Evolutionary conservation across 2,888 invertebrate genomes (phyloP), one percentile per base, ranked within the genome.

Genomic region (Synanthedon myopaeformis): DNA sequence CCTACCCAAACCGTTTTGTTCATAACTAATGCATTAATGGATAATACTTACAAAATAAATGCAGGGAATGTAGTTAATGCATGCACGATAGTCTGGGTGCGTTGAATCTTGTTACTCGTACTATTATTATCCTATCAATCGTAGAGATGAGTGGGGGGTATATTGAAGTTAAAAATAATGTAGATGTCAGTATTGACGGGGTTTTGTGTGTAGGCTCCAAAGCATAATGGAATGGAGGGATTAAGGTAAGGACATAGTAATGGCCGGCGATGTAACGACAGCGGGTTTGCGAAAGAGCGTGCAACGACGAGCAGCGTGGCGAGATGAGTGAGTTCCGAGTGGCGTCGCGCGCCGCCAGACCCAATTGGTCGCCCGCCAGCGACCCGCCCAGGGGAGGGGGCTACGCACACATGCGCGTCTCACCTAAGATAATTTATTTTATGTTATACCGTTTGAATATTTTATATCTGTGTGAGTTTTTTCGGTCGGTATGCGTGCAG

Each of bases 401-500:
- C 75, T 63, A 78, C 83, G 69, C 86, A 83, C 86, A 84, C 85
- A 75, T 66, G 65, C 77, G 70, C 74, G 71, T 66, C 82, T 77
- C 85, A 86, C 84, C 86, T 86, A 86, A 86, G 85, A 86, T 86
- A 86, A 86, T 85, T 86, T 86, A 86, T 86, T 86, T 86, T 86
- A 86, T 85, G 84, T 84, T 86, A 86, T 84, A 86, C 82, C 84
- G 85, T 86, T 85, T 86, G 86, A 86, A 86, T 86, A 86, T 86
- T 86, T 86, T 86, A 86, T 86, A 85, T 85, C 79, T 87, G 86
- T 87, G 86, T 85, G 86, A 83, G 86, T 86, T 87, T 87, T 86
- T 87, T 87, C 79, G 79, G 76, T 80, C 79, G 80, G 80, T 81
- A 79, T 78, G 86, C 85, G 85, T 86, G 84, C 85, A 83, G 85